A percentile compares a stretch with the other conserved stretches of the same genome.
phyloP scores from a whole-genome alignment of 2,797 vertebrate genomes.

The Takifugu rubripes region DNA sequence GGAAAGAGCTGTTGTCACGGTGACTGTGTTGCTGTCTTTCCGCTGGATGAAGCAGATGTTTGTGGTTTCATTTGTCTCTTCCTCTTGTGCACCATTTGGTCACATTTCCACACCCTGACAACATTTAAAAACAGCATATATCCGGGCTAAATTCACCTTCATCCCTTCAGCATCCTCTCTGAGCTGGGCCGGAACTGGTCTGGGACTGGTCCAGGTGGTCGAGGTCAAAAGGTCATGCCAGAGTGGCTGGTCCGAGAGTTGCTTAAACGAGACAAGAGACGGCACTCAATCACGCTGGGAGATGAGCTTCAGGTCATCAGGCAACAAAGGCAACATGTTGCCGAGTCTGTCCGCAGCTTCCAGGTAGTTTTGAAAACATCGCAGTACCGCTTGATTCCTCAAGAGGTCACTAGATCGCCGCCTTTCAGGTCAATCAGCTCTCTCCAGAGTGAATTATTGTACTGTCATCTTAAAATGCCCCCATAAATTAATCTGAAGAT shows the following conservation, averaged over 20 bases:
- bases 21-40: slow-evolving; percentile 25
- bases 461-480: slow-evolving; percentile 46
- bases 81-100: no score
- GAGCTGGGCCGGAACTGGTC: slow-evolving; percentile 20
- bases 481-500: slow-evolving; percentile 59
- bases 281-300: slow-evolving; percentile 59
- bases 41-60: no score
- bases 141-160: slow-evolving; percentile 8
- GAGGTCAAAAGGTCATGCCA: slow-evolving; percentile 22
- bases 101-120: no score
- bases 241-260: slow-evolving; percentile 67
- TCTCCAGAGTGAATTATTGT: slow-evolving; percentile 26
- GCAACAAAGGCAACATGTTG: slow-evolving; percentile 9
- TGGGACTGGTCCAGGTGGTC: neutral
- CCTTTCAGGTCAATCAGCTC: neutral
- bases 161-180: slow-evolving; percentile 59
- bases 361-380: slow-evolving; percentile 58
- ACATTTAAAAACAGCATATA: neutral
- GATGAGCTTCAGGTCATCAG: slow-evolving; percentile 32
- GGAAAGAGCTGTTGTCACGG: slow-evolving; percentile 67
- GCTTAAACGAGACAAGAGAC: slow-evolving; percentile 54
- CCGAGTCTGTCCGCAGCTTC: slow-evolving; percentile 34
- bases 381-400: slow-evolving; percentile 28
- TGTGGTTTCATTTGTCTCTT: no score
- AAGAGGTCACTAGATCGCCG: slow-evolving; percentile 63